phyloP scores from a whole-genome alignment of 2,113 vertebrate genomes.

The Limnothrissa miodon region DNA sequence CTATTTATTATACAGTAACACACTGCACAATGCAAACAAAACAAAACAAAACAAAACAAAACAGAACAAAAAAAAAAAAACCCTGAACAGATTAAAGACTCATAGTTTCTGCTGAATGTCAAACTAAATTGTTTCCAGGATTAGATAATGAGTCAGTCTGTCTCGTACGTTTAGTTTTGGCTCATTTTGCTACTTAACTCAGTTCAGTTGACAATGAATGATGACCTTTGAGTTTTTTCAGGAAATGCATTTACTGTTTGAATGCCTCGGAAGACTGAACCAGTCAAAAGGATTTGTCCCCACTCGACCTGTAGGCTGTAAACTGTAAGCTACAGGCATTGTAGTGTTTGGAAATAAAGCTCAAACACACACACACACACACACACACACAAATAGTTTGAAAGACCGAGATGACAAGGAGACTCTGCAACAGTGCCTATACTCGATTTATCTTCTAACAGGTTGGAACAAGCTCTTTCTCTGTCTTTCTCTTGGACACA shows the following conservation, averaged over 20 bases:
- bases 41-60: no score
- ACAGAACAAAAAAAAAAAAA: no score
- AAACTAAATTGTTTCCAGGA: not conserved
- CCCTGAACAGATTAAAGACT: no score
- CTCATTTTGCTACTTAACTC: not conserved
- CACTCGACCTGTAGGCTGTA: not conserved
- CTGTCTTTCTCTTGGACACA: constrained; percentile 1
- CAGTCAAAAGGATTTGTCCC: not conserved
- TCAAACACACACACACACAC: no score
- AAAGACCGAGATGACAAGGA: no score
- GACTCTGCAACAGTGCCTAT: no score
- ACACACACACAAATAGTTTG: no score
- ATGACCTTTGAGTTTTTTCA: not conserved
- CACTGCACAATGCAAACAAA: no score
- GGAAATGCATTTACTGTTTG: not conserved
- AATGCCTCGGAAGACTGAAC: not conserved
- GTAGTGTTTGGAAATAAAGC: not conserved
- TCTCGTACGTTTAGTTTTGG: not conserved
- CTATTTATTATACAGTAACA: not conserved
- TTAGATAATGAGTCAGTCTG: not conserved
- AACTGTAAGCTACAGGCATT: not conserved
- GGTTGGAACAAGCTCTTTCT: no score
- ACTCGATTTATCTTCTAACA: no score
- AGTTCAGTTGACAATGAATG: not conserved
- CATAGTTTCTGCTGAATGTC: not conserved